A percentile compares a stretch with the other conserved stretches of the same genome.
phyloP scores from a whole-genome alignment of 2,797 vertebrate species.

The Leontocebus nigricollis region DNA sequence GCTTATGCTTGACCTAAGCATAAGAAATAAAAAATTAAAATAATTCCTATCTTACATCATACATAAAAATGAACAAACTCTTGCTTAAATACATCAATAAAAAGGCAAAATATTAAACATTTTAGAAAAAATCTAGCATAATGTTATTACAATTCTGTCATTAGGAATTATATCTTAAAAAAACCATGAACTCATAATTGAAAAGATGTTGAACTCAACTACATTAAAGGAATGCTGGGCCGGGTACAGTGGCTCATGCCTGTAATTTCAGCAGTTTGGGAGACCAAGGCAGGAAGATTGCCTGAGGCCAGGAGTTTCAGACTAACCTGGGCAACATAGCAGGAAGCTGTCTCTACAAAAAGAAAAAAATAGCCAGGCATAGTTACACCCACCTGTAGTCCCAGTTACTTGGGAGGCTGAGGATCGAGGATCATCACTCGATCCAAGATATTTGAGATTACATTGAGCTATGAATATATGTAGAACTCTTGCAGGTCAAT shows the following conservation, averaged over 20 bases:
- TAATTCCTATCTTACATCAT: background rate
- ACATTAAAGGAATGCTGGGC: background rate
- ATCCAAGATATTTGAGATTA: background rate
- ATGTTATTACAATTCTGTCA: background rate
- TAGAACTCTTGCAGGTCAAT: background rate
- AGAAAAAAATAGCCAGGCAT: background rate
- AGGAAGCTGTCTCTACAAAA: background rate
- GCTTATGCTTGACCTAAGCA: no score
- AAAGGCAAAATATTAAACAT: background rate
- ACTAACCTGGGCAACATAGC: background rate
- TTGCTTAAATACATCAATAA: background rate
- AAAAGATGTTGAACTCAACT: constrained; percentile 15
- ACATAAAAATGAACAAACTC: background rate
- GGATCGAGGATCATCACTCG: background rate
- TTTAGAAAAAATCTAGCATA: background rate
- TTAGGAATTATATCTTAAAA: background rate
- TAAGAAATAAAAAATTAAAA: background rate
- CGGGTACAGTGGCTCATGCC: background rate
- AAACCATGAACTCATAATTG: background rate
- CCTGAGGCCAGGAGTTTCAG: background rate
- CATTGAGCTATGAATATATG: background rate
- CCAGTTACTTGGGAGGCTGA: background rate
- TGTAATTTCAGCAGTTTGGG: background rate
- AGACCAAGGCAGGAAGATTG: background rate
- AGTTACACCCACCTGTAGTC: background rate